These are phyloP conservation scores for Ricordea florida DNA, from an alignment of 92 coral and sea anemone species.

Conservation along the genomic window DNA sequence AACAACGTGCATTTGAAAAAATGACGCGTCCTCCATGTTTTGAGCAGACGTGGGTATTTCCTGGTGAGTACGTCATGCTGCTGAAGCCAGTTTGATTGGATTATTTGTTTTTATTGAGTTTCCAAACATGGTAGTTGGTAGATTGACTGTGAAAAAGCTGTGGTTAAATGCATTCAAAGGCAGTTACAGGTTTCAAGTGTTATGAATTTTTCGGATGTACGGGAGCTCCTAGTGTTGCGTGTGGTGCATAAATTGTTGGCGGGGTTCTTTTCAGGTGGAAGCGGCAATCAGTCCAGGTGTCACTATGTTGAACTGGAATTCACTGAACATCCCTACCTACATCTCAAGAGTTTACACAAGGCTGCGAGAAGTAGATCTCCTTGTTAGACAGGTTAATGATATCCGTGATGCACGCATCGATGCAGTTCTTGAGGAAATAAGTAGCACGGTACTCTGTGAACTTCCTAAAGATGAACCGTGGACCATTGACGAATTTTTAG, in stretches of 20 bases:
- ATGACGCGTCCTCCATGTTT: too few relatives aligned
- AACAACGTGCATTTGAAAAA: too few relatives aligned
- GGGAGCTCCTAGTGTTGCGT: background rate
- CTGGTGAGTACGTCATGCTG: too few relatives aligned
- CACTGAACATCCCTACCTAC: conserved; percentile 72
- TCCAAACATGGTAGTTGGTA: too few relatives aligned
- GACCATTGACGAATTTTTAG: conserved; percentile 70
- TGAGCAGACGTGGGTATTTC: too few relatives aligned
- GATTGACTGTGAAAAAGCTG: too few relatives aligned
- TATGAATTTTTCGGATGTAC: too few relatives aligned
- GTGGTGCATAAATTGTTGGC: background rate
- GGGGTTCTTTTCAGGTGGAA: conserved; percentile 62
- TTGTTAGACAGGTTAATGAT: conserved; percentile 79
- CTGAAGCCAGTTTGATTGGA: too few relatives aligned
- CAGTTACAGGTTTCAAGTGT: too few relatives aligned
- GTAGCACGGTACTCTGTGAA: conserved; percentile 75
- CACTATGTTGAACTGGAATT: conserved; percentile 88
- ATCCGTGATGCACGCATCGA: conserved; percentile 88
- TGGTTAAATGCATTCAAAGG: too few relatives aligned
- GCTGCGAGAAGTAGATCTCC: conserved; percentile 79
- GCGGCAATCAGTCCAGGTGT: conserved; percentile 83
- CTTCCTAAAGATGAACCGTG: conserved; percentile 84
- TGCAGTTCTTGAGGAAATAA: conserved; percentile 73
- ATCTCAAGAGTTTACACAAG: conserved; percentile 75
- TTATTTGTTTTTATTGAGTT: background rate